Evolutionary conservation across 23 tunicate genomes (phyloP), one percentile per base, ranked within the genome.

Genomic region (Clavelina lepadiformis): DNA sequence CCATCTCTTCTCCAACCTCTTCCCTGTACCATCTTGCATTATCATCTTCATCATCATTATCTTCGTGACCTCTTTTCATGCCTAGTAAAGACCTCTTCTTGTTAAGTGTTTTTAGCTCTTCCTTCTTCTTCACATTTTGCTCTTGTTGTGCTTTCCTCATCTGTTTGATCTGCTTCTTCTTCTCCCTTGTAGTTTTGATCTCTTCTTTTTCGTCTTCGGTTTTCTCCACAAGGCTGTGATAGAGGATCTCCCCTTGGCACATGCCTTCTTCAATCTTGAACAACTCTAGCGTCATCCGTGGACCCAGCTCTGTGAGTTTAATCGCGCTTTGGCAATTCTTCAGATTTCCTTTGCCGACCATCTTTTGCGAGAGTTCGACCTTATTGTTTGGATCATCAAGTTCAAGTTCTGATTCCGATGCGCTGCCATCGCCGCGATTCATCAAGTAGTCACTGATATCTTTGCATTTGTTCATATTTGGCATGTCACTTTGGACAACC

Each of bases 281-380:
- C 45, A 91, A 60, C 50, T 78, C 66, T 63, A 91, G 44, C 5
- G 78, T 82, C 84, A 91, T 44, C n/a, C 98, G 62, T 3, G 98
- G 98, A 13, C 98, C 98, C 33, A 91, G 80, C 68, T 91, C 98
- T 27, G 92, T 82, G 61, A 91, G 50, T 26, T 92, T 58, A 3
- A 91, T 63, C 34, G 85, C 85, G 31, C 73, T 59, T 63, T 78
- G 58, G 27, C 55, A 32, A 51, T 70, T 58, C 32, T 77, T 54
- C 50, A 51, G 6, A 41, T 82, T 75, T 21, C 81, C 91, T 31
- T 33, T 44, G 5, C 89, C 75, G 19, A n/a, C 49, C 64, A 74
- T 63, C 8, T 32, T 58, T 54, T 66, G 91, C 3, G 91, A 56
- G 3, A 82, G 38, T 29, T 82, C 91, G 46, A 82, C 82, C 32